phyloP scores from a whole-genome alignment of 2,797 vertebrate genomes.

The Glossophaga mutica region DNA sequence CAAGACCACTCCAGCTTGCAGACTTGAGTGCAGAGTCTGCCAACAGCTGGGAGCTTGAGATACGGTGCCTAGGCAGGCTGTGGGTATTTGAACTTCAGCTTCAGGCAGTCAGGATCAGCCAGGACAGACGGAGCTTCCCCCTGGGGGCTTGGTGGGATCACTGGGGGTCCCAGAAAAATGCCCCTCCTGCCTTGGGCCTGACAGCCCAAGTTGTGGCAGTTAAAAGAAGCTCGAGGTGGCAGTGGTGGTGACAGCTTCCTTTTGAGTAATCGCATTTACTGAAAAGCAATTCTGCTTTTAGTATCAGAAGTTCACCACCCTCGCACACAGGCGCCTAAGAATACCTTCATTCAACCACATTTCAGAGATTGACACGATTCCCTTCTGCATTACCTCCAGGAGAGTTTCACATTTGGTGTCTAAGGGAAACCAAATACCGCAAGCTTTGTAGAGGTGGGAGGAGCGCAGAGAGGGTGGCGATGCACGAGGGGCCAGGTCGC shows the following conservation, averaged over 20 bases:
- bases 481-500: constrained; percentile 27
- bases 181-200: not conserved
- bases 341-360: constrained; percentile 47
- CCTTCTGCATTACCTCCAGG: constrained; percentile 24
- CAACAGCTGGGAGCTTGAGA: not conserved
- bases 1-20: not conserved
- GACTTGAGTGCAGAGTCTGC: not conserved
- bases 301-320: constrained; percentile 7
- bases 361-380: constrained; percentile 18
- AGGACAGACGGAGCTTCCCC: not conserved
- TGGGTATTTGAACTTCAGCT: not conserved
- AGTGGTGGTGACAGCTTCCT: constrained; percentile 44
- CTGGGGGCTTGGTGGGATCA: not conserved
- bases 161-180: not conserved
- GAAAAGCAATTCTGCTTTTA: constrained; percentile 74
- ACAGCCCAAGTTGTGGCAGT: not conserved
- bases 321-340: constrained; percentile 51
- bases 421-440: constrained; percentile 68
- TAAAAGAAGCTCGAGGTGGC: not conserved
- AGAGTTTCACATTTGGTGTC: constrained; percentile 58
- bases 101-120: not conserved
- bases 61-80: not conserved
- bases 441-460: constrained; percentile 1
- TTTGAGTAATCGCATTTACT: constrained; percentile 65
- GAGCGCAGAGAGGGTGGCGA: not conserved